Conservation (phyloP, 64 coral and sea anemone species). For the Acropora yongei region DNA sequence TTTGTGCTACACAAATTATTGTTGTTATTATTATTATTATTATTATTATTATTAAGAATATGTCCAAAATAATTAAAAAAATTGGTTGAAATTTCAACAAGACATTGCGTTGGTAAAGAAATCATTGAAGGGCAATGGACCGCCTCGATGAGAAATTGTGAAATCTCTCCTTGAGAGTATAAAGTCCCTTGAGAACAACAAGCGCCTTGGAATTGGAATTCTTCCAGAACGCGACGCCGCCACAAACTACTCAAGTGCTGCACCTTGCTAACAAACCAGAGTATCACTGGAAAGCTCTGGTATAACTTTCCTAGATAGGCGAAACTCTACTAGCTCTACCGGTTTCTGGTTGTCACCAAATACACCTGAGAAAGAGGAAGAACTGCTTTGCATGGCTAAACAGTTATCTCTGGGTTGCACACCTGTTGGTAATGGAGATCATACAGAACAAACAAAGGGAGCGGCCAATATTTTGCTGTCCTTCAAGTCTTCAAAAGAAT, state of each 20-base stretch:
- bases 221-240: neutral
- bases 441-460: slow-evolving; percentile 14
- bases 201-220: slow-evolving; percentile 29
- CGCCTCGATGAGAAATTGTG: slow-evolving; percentile 41
- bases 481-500: slow-evolving; percentile 34
- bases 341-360: slow-evolving; percentile 13
- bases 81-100: slow-evolving; percentile 66
- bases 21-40: no score
- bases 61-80: slow-evolving; percentile 50
- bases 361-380: slow-evolving; percentile 48
- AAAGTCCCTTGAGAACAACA: slow-evolving; percentile 15
- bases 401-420: slow-evolving; percentile 16
- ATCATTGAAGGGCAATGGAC: slow-evolving; percentile 43
- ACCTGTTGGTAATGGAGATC: neutral
- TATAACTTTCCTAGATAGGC: slow-evolving; percentile 30
- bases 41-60: slow-evolving; percentile 38
- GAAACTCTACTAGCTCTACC: slow-evolving; percentile 1
- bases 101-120: slow-evolving; percentile 65
- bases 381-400: slow-evolving; percentile 45
- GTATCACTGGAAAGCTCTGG: slow-evolving; percentile 26
- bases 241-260: neutral
- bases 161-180: slow-evolving; percentile 43
- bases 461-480: slow-evolving; percentile 44
- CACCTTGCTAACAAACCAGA: slow-evolving; percentile 16
- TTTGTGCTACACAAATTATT: no score